phyloP scores from a whole-genome alignment of 1,140 invertebrate species.

The Drosophila hydei region DNA sequence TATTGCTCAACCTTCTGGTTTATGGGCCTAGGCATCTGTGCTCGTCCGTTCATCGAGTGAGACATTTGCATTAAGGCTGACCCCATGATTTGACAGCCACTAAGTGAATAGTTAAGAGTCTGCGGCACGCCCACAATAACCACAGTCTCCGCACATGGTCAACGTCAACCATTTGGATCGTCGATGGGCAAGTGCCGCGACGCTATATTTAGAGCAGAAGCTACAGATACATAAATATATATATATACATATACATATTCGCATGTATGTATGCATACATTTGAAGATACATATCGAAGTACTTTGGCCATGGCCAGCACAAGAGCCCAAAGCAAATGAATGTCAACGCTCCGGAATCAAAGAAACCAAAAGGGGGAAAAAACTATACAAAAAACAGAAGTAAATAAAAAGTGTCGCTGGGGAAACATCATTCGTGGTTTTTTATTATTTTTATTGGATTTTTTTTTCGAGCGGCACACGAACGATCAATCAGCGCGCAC shows the following conservation, averaged over 20 bases:
- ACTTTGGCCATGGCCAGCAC: slow-evolving; percentile 44
- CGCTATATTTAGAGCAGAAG: slow-evolving; percentile 68
- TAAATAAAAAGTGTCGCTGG: slow-evolving; percentile 35
- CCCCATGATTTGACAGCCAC: slow-evolving; percentile 35
- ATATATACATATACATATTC: slow-evolving; percentile 10
- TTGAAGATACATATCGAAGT: slow-evolving; percentile 43
- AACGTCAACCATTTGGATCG: slow-evolving; percentile 35
- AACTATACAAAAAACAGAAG: slow-evolving; percentile 21
- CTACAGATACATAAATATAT: slow-evolving; percentile 42
- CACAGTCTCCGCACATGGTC: slow-evolving; percentile 65
- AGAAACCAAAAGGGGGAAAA: slow-evolving; percentile 13
- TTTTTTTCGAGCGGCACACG: slow-evolving; percentile 55
- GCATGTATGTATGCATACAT: not conserved
- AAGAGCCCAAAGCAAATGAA: slow-evolving; percentile 43
- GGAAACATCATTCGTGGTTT: slow-evolving; percentile 25
- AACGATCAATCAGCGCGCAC: slow-evolving; percentile 68
- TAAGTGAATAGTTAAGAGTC: slow-evolving; percentile 30
- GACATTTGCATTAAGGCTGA: slow-evolving; percentile 51
- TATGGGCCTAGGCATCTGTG: slow-evolving; percentile 5
- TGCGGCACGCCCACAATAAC: slow-evolving; percentile 56
- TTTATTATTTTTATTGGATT: slow-evolving; percentile 12
- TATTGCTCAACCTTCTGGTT: not conserved
- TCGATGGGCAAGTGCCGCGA: slow-evolving; percentile 38
- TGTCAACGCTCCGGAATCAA: slow-evolving; percentile 48
- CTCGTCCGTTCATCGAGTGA: not conserved